Conservation (phyloP, 2,113 vertebrate species). For the Nannospalax galili region DNA sequence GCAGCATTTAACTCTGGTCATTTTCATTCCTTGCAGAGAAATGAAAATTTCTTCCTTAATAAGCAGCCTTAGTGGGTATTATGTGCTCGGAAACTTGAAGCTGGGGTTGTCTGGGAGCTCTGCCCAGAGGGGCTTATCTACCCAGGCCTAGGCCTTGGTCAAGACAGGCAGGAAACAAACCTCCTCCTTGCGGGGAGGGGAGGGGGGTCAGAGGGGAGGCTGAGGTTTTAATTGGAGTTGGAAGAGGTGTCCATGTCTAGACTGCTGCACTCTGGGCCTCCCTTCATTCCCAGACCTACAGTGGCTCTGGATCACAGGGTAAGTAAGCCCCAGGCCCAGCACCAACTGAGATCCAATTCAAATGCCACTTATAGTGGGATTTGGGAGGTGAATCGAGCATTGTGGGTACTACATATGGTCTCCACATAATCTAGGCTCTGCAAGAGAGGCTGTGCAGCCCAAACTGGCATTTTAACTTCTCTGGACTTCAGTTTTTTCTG, state of each 20-base stretch:
- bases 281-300: not conserved
- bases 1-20: not conserved
- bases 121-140: not conserved
- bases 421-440: not conserved
- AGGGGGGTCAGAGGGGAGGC: too few relatives aligned
- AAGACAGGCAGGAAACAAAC: not conserved
- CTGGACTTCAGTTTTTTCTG: not conserved
- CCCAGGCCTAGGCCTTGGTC: not conserved
- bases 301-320: not conserved
- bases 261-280: not conserved
- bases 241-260: not conserved
- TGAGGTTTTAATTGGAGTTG: not conserved
- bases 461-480: not conserved
- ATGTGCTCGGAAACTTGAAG: not conserved
- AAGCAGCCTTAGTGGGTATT: not conserved
- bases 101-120: not conserved
- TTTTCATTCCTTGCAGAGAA: not conserved
- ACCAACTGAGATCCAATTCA: not conserved
- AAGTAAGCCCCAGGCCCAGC: not conserved
- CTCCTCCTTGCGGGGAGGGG: too few relatives aligned
- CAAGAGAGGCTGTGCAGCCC: not conserved
- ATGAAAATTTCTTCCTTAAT: not conserved
- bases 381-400: accelerated
- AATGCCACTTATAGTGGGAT: not conserved
- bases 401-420: not conserved